Evolutionary conservation across 1,140 invertebrate genomes (phyloP).

Genomic region (Trypoxylus dichotomus): DNA sequence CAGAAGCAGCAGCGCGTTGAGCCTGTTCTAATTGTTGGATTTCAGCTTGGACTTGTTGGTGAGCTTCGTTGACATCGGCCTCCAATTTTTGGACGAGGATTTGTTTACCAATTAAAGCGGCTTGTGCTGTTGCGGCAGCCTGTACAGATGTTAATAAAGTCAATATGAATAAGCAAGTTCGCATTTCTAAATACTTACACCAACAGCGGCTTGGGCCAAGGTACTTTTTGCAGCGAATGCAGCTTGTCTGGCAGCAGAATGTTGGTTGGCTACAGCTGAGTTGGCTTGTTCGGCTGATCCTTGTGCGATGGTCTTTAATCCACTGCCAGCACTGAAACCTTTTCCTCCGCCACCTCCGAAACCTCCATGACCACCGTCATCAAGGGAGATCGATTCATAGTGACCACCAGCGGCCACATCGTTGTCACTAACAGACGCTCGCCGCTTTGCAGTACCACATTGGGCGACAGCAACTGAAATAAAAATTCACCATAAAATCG

Average conservation of each 20-base stretch:
- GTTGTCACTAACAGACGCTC: constrained; percentile 14
- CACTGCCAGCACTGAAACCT: constrained; percentile 28
- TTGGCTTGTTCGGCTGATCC: constrained; percentile 30
- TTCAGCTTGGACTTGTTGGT: constrained; percentile 28
- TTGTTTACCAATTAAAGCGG: constrained; percentile 25
- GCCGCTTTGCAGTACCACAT: constrained; percentile 5
- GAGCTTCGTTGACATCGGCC: constrained; percentile 21
- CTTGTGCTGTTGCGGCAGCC: constrained; percentile 25
- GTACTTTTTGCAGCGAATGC: constrained; percentile 28
- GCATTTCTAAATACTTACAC: neutral
- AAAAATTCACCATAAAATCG: neutral
- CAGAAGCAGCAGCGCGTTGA: constrained; percentile 25
- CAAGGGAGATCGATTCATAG: constrained; percentile 26
- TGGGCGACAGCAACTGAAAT: constrained; percentile 14
- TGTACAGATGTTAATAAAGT: neutral
- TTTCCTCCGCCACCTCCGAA: constrained; percentile 17
- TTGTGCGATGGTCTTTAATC: constrained; percentile 28
- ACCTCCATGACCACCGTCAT: constrained; percentile 30
- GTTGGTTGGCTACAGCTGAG: constrained; percentile 23
- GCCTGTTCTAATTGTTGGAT: constrained; percentile 26
- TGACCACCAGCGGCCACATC: constrained; percentile 23
- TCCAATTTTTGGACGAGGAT: constrained; percentile 29
- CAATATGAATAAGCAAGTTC: neutral
- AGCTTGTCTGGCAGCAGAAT: constrained; percentile 20
- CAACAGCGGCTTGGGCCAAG: constrained; percentile 27